phyloP scores from a whole-genome alignment of 1,140 invertebrate species.

The Helicoverpa zea region DNA sequence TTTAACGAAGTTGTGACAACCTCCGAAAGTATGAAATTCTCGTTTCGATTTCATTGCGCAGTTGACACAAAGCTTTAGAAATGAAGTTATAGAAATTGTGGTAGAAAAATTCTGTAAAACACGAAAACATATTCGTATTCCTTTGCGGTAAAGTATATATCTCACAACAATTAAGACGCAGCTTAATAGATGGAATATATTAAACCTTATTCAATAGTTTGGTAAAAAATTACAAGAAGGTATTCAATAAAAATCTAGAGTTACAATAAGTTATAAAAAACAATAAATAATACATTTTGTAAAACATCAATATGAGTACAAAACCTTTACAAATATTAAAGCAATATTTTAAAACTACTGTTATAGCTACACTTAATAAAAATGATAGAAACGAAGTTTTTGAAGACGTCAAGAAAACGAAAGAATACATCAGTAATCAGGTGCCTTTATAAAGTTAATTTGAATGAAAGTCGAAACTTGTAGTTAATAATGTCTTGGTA shows the following conservation, averaged over 20 bases:
- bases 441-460: neutral
- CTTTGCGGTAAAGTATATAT: neutral
- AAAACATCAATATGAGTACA: slow-evolving; percentile 15
- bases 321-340: slow-evolving; percentile 36
- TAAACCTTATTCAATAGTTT: neutral
- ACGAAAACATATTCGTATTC: neutral
- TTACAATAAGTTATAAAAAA: slow-evolving; percentile 29
- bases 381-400: neutral
- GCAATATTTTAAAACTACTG: slow-evolving; percentile 30
- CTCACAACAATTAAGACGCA: slow-evolving; percentile 24
- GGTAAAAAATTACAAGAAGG: neutral
- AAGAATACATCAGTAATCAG: neutral
- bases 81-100: slow-evolving; percentile 2
- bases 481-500: neutral
- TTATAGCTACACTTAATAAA: slow-evolving; percentile 11
- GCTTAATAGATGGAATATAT: slow-evolving; percentile 20
- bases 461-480: neutral
- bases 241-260: neutral
- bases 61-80: neutral
- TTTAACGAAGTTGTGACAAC: neutral
- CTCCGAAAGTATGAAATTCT: neutral
- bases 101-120: neutral
- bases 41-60: slow-evolving; percentile 1
- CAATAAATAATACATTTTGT: slow-evolving; percentile 22
- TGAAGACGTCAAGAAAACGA: neutral